phyloP scores from a whole-genome alignment of 2,888 invertebrate genomes.

The Blera fallax region DNA sequence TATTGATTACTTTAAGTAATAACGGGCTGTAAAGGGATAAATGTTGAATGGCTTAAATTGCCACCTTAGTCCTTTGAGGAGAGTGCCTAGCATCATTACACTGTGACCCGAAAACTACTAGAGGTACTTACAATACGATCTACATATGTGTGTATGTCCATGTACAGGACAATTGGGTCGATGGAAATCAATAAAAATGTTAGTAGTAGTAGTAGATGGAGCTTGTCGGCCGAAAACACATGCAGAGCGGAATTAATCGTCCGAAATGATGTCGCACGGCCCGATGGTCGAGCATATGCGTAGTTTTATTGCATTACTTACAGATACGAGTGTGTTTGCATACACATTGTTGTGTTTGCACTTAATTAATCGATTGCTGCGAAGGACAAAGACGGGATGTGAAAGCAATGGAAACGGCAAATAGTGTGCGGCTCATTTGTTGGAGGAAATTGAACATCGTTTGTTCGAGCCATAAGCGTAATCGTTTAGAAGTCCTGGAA shows the following conservation, averaged over 20 bases:
- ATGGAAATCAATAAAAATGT: constrained; percentile 10
- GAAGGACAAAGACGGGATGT: background rate
- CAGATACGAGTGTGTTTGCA: constrained; percentile 12
- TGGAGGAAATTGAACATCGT: background rate
- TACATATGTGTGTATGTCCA: background rate
- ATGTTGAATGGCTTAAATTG: background rate
- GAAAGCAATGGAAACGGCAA: background rate
- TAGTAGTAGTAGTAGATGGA: background rate
- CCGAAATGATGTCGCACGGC: background rate
- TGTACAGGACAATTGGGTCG: background rate
- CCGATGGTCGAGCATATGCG: background rate
- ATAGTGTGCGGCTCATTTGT: background rate
- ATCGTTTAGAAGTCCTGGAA: background rate
- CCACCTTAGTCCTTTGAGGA: constrained; percentile 2
- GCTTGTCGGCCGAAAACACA: background rate
- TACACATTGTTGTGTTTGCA: background rate
- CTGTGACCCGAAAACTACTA: constrained; percentile 4
- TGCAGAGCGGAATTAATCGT: constrained; percentile 11
- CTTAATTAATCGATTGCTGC: constrained; percentile 19
- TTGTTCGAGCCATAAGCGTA: background rate
- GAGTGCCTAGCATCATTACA: constrained; percentile 1
- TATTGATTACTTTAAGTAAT: constrained; percentile 10
- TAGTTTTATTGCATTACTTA: background rate
- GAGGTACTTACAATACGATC: too few relatives aligned
- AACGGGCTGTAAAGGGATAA: background rate